Base-by-base conservation (phyloP, 2,888 invertebrate genomes). In the Xanthostigma xanthostigma region DNA sequence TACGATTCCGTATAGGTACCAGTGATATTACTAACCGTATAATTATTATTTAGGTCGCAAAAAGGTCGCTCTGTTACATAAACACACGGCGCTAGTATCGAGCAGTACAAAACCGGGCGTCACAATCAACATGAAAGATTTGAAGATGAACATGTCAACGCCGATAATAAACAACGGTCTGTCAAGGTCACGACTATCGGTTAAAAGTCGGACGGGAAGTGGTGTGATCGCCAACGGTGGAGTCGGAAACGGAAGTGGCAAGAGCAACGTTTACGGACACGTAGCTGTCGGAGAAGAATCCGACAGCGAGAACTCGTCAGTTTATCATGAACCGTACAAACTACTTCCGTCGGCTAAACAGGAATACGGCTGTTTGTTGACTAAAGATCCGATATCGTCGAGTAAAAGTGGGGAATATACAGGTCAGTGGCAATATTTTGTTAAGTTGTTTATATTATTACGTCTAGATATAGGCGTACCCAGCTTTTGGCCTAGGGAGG, bases 31-130 rank as follows among this genome's bases (percentile, higher is more conserved):
- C 27, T 6, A 27, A 27, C 6, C 27, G 6, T 27, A 27, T 27
- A 27, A 27, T 27, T 27, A 27, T 27, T 27, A 27, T 27, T 27
- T 27, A 27, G 27, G 48, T 42, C 48, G 48, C n/a, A 39, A 48
- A 36, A 56, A 74, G 54, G 76, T 78, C 6, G 77, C 78, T 2
- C 67, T 79, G 3, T 65, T 79, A 36, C 77, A 77, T 61, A 78
- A 78, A 57, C 78, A 78, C 62, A 75, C 76, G 9, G 74, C 75
- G 1, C 61, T 76, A 41, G 69, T 75, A 12, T 75, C 75, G 49
- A 71, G 74, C 52, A 71, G 74, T 48, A 70, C 74, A 5, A 70
- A 75, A 33, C 71, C 74, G 1, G 70, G 72, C 2, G 71, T 71
- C 38, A 72, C 75, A 33, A 74, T 76, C 54, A 74, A 74, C 59